Percentiles rank a stretch among this genome's conserved stretches.
Evolutionary conservation across 35 echinoderm and acorn worm genomes (phyloP).

Genomic region (Anneissia japonica): DNA sequence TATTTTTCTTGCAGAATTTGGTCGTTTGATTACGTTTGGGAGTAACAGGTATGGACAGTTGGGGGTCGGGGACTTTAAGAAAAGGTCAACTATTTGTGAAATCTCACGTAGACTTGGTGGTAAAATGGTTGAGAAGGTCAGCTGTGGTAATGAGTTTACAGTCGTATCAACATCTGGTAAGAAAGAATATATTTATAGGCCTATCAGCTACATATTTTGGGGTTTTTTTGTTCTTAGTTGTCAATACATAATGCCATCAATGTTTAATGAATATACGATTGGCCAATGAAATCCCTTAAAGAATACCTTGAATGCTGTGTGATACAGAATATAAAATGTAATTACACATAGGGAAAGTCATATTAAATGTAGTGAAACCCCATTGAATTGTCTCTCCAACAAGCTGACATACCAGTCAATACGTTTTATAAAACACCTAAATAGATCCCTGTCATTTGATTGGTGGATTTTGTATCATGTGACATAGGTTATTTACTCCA

Average conservation of each 20-base stretch:
- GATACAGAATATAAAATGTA: not conserved
- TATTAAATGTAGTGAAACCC: not conserved
- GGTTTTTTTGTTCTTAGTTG: not conserved
- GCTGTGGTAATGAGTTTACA: conserved; percentile 90
- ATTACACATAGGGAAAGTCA: not conserved
- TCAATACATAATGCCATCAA: not conserved
- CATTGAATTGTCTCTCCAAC: too few species aligned
- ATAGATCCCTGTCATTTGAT: too few species aligned
- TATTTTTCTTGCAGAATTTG: conserved; percentile 25
- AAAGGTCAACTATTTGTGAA: conserved; percentile 72
- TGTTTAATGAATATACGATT: not conserved
- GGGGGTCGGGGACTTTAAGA: conserved; percentile 77
- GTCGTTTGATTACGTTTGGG: conserved; percentile 87
- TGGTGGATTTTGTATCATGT: too few species aligned
- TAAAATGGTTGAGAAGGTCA: conserved; percentile 49
- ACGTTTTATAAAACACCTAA: too few species aligned
- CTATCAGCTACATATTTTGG: not conserved
- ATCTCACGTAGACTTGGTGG: conserved; percentile 69
- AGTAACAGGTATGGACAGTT: conserved; percentile 89
- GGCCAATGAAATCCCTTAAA: not conserved
- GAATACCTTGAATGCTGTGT: not conserved
- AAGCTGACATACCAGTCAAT: too few species aligned
- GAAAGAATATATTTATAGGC: not conserved
- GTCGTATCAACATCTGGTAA: conserved; percentile 93
- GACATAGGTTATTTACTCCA: too few species aligned